These are phyloP conservation scores for Heterodera schachtii DNA, from an alignment of 1,140 invertebrate genomes.

Conservation along the genomic window DNA sequence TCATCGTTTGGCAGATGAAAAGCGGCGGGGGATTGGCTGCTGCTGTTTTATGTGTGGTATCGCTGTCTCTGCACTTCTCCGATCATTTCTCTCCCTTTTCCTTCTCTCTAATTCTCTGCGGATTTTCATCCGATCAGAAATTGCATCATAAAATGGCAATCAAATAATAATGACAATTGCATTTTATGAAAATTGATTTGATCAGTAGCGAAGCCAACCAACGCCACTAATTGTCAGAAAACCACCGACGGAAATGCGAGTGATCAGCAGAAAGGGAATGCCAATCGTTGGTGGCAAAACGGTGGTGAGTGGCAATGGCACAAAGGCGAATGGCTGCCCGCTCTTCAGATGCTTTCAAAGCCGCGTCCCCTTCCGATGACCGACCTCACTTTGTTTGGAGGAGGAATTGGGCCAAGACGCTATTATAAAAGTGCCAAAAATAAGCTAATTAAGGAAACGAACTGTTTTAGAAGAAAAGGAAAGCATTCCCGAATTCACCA, in stretches of 20 bases:
- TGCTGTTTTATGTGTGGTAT: too few species aligned
- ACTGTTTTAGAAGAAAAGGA: constrained; percentile 20
- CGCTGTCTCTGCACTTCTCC: neutral
- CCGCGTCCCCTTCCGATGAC: constrained; percentile 14
- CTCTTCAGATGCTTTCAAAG: neutral
- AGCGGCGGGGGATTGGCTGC: neutral
- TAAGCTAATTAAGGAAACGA: neutral
- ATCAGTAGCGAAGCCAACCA: neutral
- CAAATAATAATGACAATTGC: too few species aligned
- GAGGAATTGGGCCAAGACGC: constrained; percentile 13
- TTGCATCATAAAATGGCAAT: too few species aligned
- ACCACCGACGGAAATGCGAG: neutral
- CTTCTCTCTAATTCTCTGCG: too few species aligned
- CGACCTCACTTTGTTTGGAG: constrained; percentile 25
- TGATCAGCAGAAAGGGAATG: neutral
- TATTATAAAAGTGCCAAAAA: constrained; percentile 18
- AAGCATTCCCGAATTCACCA: constrained; percentile 42
- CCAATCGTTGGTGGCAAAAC: neutral
- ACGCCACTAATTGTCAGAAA: neutral
- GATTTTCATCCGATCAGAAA: too few species aligned
- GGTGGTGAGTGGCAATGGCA: neutral
- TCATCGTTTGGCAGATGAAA: neutral
- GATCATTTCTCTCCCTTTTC: neutral
- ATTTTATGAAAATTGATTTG: too few species aligned
- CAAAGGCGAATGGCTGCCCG: neutral